Base-by-base conservation (phyloP, 1,140 invertebrate species). In the Stegodyphus dumicola region DNA sequence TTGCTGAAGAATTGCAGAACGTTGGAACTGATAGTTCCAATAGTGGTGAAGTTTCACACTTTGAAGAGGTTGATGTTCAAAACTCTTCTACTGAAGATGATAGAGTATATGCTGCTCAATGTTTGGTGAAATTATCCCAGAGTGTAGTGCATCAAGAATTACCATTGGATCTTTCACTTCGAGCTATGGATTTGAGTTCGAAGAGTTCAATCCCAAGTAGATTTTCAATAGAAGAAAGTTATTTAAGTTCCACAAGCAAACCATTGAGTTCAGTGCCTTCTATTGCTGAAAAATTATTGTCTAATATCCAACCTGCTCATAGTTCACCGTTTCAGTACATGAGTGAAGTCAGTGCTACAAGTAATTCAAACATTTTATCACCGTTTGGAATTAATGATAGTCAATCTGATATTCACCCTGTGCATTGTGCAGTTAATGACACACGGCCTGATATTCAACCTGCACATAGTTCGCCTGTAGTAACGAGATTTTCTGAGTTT, bases 171-270 rank as follows among this genome's bases (percentile, higher is more conserved):
- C 90, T 96, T 3, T 93, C 93, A 51, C 95, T 95, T 91, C 94
- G 95, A 90, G 95, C 95, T 3, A 90, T 97, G 15, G 96, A 97
- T 91, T 92, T 97, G 86, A 96, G 95, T 89, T 95, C 95, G 87
- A 97, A 96, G 90, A n/a, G 17, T 18, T 9, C 17, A 33, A 9
- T 17, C 17, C 51, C 33, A 52, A 6, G 10, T 2, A 9, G 6
- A 67, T 60, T 60, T 15, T 69, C 67, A 69, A 48, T 13, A 9
- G 17, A 5, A 2, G 17, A 48, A 13, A 17, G 15, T 2, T 9
- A 69, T 17, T 69, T 5, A 17, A 48, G 33, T 13, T 2, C 33
- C 2, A n/a, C 9, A 13, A 18, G 17, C 9, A n/a, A 13, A 17
- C 2, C 10, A 9, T 10, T 69, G 11, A 17, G 9, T 69, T 18